Evolutionary conservation across 2,113 vertebrate species (phyloP).

Genomic region (Melospiza melodia): DNA sequence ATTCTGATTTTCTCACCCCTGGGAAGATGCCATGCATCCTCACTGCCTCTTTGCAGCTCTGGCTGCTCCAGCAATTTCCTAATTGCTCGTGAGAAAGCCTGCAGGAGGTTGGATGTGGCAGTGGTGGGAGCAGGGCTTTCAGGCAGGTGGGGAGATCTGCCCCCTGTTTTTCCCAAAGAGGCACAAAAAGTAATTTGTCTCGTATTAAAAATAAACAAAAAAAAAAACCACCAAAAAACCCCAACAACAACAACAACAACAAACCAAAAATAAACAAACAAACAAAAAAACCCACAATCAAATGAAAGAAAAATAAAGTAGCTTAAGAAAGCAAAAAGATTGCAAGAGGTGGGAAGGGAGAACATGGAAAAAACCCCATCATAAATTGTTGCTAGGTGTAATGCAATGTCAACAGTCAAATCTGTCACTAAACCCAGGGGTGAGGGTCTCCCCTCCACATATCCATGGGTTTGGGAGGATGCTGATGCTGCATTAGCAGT

Average conservation of each 20-base stretch:
- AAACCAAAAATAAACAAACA: not conserved
- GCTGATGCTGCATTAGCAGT: not conserved
- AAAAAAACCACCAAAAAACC: too few relatives aligned
- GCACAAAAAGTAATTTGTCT: not conserved
- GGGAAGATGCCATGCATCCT: not conserved
- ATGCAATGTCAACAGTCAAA: not conserved
- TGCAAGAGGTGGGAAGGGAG: not conserved
- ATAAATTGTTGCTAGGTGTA: not conserved
- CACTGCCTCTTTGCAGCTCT: not conserved
- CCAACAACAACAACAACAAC: too few relatives aligned
- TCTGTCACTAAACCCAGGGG: not conserved
- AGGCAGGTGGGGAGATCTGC: not conserved
- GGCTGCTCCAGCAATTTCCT: not conserved
- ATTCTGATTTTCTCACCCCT: not conserved
- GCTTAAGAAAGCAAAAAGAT: not conserved
- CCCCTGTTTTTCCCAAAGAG: not conserved
- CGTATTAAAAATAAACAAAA: not conserved
- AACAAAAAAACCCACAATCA: rapidly evolving
- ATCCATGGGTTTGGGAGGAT: not conserved
- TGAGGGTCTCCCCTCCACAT: rapidly evolving
- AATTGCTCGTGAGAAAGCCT: not conserved
- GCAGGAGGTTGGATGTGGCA: not conserved
- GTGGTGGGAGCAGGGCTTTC: not conserved
- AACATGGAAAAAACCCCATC: not conserved
- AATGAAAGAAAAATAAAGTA: not conserved